These are phyloP conservation scores for Phymanthus crucifer DNA, from an alignment of 92 coral and sea anemone species.

Conservation along the genomic window DNA sequence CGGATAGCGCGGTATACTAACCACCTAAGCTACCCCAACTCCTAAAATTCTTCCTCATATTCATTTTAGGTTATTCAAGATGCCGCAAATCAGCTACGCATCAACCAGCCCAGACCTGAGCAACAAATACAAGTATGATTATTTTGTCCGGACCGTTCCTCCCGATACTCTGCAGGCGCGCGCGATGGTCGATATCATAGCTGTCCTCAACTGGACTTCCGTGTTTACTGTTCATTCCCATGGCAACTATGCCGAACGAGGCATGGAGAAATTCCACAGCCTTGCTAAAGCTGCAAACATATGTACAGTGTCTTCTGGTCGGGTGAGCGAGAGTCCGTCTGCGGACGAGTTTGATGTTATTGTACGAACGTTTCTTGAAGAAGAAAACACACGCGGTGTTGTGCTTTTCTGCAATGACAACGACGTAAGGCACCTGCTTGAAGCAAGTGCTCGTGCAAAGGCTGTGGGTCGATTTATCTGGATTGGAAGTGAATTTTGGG, in stretches of 20 bases:
- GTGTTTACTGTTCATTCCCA: constrained; percentile 87
- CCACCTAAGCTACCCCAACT: too few species aligned
- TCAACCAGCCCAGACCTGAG: constrained; percentile 96
- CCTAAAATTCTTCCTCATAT: too few species aligned
- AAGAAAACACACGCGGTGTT: constrained; percentile 64
- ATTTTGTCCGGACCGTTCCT: constrained; percentile 90
- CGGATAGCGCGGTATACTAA: too few species aligned
- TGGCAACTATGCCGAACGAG: constrained; percentile 92
- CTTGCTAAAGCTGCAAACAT: constrained; percentile 72
- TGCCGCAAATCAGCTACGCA: constrained; percentile 99
- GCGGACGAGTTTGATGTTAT: constrained; percentile 45
- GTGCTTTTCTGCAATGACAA: constrained; percentile 80
- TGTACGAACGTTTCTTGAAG: constrained; percentile 45
- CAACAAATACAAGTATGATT: constrained; percentile 77
- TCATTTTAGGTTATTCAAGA: constrained; percentile 77
- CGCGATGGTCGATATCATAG: constrained; percentile 85
- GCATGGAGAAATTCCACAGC: constrained; percentile 63
- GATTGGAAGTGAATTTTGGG: constrained; percentile 97
- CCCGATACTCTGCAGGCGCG: constrained; percentile 88
- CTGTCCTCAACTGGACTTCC: constrained; percentile 75
- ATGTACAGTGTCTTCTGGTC: constrained; percentile 73
- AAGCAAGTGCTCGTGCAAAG: constrained; percentile 55
- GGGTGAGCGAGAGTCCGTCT: constrained; percentile 43
- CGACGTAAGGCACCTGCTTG: constrained; percentile 71
- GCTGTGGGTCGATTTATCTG: constrained; percentile 60